A percentile compares a stretch with the other conserved stretches of the same genome.
Conservation (phyloP, 37 sponge, comb jelly and placozoan species). For the Cliona cf. orientalis region DNA sequence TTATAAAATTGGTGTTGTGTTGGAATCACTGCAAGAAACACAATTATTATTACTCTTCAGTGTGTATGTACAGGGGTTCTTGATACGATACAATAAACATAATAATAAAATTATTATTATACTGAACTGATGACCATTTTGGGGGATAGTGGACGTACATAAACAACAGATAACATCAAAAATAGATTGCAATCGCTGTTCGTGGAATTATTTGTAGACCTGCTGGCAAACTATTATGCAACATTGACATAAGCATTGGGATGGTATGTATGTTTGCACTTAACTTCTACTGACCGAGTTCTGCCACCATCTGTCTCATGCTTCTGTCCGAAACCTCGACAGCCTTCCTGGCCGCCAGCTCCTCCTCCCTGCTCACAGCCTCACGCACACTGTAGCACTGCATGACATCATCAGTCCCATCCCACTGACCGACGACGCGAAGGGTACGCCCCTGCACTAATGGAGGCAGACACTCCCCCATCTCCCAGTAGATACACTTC, state of each 20-base stretch:
- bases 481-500: conserved; percentile 73
- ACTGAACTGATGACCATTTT: background rate
- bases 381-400: conserved; percentile 65
- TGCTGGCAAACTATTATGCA: background rate
- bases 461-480: conserved; percentile 37
- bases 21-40: no score
- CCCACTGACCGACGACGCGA: conserved; percentile 72
- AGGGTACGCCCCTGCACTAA: conserved; percentile 28
- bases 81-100: no score
- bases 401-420: conserved; percentile 7
- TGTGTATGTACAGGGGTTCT: no score
- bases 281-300: no score
- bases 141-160: background rate
- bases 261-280: background rate
- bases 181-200: background rate
- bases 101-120: background rate
- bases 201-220: background rate
- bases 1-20: no score
- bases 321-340: conserved; percentile 38
- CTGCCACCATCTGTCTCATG: conserved; percentile 50
- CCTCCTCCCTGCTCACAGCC: conserved; percentile 27
- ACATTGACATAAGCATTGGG: background rate
- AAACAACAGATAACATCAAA: background rate
- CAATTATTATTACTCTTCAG: no score
- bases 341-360: background rate